phyloP scores from a whole-genome alignment of 2,888 invertebrate species.

The Cyclophora punctaria region DNA sequence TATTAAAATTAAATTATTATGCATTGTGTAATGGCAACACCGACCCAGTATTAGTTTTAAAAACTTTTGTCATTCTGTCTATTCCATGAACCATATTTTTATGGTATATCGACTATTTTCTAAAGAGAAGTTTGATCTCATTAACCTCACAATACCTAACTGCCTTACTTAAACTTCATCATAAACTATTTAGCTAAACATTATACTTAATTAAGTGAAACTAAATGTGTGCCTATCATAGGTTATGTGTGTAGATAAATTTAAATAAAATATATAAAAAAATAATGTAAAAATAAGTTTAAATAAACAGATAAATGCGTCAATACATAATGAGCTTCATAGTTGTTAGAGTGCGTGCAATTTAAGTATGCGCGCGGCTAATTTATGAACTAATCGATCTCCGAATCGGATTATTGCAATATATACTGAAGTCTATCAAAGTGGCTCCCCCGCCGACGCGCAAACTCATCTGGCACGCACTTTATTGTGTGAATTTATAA shows the following conservation, averaged over 20 bases:
- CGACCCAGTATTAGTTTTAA: conserved; percentile 13
- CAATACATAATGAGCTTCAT: conserved; percentile 56
- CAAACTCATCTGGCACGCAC: no score
- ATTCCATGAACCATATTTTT: no score
- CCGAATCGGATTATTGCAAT: no score
- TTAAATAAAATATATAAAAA: conserved; percentile 39
- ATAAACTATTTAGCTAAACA: neutral
- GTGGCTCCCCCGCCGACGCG: no score
- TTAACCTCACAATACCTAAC: neutral
- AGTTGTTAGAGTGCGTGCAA: conserved; percentile 30
- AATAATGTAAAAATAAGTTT: conserved; percentile 39
- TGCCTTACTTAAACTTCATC: conserved; percentile 14
- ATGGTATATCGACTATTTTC: no score
- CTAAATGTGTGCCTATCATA: conserved; percentile 66
- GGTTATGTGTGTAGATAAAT: conserved; percentile 51
- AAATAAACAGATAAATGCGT: conserved; percentile 37
- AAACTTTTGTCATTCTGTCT: no score
- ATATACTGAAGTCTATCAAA: no score
- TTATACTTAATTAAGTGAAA: conserved; percentile 1
- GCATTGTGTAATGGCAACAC: conserved; percentile 19
- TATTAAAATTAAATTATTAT: no score
- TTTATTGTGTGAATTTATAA: no score
- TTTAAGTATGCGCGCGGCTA: conserved; percentile 7
- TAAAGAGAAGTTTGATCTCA: no score
- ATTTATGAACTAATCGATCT: no score